These are phyloP conservation scores for Cataglyphis albicans DNA, from an alignment of 2,888 invertebrate genomes.

Conservation along the genomic window DNA sequence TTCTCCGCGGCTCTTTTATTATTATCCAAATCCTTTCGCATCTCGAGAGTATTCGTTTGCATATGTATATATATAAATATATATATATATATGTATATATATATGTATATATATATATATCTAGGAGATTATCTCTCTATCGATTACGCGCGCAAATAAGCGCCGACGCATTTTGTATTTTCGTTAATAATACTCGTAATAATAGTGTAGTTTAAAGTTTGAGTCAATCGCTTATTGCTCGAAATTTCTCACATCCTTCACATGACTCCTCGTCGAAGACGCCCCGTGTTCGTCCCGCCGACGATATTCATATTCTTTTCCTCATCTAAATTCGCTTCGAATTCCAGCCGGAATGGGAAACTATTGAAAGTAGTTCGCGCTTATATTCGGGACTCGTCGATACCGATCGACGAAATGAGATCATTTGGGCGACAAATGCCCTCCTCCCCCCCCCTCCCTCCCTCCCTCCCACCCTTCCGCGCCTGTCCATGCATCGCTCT, in stretches of 20 bases:
- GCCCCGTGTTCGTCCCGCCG: constrained; percentile 53
- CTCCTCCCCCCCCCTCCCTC: too few species aligned
- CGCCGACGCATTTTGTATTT: constrained; percentile 47
- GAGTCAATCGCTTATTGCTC: constrained; percentile 83
- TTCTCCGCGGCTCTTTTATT: constrained; percentile 32
- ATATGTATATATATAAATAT: background rate
- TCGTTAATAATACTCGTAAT: constrained; percentile 63
- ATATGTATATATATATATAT: background rate
- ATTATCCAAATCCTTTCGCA: constrained; percentile 52
- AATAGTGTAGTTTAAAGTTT: constrained; percentile 72
- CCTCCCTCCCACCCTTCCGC: too few species aligned
- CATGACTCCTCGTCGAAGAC: constrained; percentile 32
- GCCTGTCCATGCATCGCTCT: background rate
- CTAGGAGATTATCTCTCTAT: constrained; percentile 63
- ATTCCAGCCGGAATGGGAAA: background rate
- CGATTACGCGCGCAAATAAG: constrained; percentile 51
- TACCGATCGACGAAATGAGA: constrained; percentile 38
- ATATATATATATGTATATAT: constrained; percentile 8
- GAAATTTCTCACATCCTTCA: constrained; percentile 76
- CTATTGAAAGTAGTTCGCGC: constrained; percentile 20
- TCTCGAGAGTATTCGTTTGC: constrained; percentile 55
- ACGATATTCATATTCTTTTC: background rate
- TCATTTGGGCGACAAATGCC: constrained; percentile 36
- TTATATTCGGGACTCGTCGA: constrained; percentile 24
- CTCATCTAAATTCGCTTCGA: background rate